phyloP scores from a whole-genome alignment of 2,113 vertebrate species.

The Chionodraco myersi region DNA sequence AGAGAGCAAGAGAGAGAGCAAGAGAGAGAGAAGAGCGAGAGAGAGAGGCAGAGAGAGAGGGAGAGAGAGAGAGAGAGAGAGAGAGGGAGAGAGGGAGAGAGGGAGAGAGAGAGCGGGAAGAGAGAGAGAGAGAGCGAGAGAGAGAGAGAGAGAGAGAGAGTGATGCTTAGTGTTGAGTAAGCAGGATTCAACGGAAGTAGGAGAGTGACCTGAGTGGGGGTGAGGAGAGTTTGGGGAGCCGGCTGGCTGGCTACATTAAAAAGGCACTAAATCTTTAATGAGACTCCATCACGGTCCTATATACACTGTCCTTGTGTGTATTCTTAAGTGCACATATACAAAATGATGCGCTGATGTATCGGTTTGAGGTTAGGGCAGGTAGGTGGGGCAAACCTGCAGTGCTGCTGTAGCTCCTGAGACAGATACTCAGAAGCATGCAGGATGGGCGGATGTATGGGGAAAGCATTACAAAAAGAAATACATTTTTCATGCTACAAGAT shows the following conservation, averaged over 20 bases:
- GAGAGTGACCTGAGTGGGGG: conserved; percentile 49
- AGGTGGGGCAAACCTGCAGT: conserved; percentile 43
- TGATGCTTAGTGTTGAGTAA: conserved; percentile 37
- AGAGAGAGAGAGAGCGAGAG: neutral
- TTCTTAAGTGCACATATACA: conserved; percentile 68
- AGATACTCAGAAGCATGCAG: conserved; percentile 9
- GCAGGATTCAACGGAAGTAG: conserved; percentile 50
- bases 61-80: no score
- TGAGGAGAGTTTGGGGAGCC: conserved; percentile 59
- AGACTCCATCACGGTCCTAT: conserved; percentile 65
- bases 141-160: neutral
- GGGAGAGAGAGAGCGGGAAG: neutral
- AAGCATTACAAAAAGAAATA: no score
- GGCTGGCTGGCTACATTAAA: conserved; percentile 71
- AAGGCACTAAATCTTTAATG: conserved; percentile 78
- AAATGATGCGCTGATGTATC: conserved; percentile 47
- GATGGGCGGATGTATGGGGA: neutral
- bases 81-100: neutral
- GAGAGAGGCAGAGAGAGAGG: no score
- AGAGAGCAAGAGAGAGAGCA: no score
- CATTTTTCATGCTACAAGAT: no score
- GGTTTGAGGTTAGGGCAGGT: conserved; percentile 39
- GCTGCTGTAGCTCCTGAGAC: conserved; percentile 36
- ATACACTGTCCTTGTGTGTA: conserved; percentile 41
- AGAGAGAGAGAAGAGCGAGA: no score